These are phyloP conservation scores for Megalurothrips usitatus DNA, from an alignment of 2,888 invertebrate genomes.

Conservation along the genomic window DNA sequence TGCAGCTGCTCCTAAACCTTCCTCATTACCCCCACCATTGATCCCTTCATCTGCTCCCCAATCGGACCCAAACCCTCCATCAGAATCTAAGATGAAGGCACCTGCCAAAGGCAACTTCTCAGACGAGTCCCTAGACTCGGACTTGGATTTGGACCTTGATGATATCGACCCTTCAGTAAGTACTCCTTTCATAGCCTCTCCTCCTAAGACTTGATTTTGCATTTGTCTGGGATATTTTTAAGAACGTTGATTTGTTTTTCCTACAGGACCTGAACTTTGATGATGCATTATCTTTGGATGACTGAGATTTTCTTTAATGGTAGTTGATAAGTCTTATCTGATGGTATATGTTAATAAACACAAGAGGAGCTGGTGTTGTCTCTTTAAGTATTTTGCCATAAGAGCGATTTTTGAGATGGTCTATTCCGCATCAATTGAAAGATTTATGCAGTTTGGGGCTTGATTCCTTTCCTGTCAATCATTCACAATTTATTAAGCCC, in stretches of 20 bases:
- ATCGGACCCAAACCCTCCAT: constrained; percentile 33
- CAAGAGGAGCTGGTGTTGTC: no score
- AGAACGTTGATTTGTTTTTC: constrained; percentile 33
- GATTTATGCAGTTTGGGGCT: no score
- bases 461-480: no score
- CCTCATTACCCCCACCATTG: constrained; percentile 25
- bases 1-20: constrained; percentile 20
- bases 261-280: constrained; percentile 69
- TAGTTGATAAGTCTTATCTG: no score
- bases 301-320: constrained; percentile 46
- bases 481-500: no score
- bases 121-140: constrained; percentile 65
- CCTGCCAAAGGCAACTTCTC: constrained; percentile 41
- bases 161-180: constrained; percentile 71
- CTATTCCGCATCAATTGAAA: no score
- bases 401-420: no score
- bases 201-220: constrained; percentile 34
- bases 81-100: constrained; percentile 39
- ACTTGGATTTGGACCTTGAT: constrained; percentile 79
- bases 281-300: constrained; percentile 50
- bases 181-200: no score
- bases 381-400: no score
- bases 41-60: constrained; percentile 30
- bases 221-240: constrained; percentile 1
- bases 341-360: no score